Conservation (phyloP, 2,113 vertebrate genomes). For the Cricetomys ansorgei region DNA sequence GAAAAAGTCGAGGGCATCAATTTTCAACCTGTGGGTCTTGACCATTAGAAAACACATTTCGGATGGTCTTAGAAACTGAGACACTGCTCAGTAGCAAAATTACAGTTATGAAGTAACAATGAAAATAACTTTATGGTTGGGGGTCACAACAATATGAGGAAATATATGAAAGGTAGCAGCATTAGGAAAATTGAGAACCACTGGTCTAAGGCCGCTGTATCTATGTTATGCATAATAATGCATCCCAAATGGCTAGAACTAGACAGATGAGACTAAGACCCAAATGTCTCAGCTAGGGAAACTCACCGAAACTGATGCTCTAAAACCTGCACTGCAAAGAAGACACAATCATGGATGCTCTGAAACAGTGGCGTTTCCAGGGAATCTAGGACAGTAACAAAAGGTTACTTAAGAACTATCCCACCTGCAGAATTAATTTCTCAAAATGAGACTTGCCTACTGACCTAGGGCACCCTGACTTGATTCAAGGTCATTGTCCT, state of each 20-base stretch:
- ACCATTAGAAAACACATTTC: too few relatives aligned
- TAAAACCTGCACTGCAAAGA: conserved; percentile 96
- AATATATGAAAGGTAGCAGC: too few relatives aligned
- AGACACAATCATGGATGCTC: conserved; percentile 97
- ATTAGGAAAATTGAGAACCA: too few relatives aligned
- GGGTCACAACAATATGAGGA: too few relatives aligned
- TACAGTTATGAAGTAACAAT: too few relatives aligned
- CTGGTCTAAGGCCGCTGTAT: not conserved
- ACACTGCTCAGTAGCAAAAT: too few relatives aligned
- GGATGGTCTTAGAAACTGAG: too few relatives aligned
- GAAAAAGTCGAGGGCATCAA: conserved; percentile 7
- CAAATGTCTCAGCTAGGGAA: not conserved
- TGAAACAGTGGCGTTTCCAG: conserved; percentile 91
- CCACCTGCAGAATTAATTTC: conserved; percentile 2
- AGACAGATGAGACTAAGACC: not conserved
- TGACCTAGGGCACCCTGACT: conserved; percentile 80
- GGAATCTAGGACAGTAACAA: conserved; percentile 84
- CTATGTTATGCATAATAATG: not conserved
- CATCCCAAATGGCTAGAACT: not conserved
- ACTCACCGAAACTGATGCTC: conserved; percentile 96
- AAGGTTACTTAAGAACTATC: not conserved
- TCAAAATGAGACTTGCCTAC: conserved; percentile 28
- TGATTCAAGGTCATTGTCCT: conserved; percentile 79
- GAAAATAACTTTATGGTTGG: too few relatives aligned
- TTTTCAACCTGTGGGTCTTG: too few relatives aligned